These are phyloP conservation scores for Polypterus bichir DNA, from an alignment of 2,113 vertebrate genomes.

Conservation along the genomic window DNA sequence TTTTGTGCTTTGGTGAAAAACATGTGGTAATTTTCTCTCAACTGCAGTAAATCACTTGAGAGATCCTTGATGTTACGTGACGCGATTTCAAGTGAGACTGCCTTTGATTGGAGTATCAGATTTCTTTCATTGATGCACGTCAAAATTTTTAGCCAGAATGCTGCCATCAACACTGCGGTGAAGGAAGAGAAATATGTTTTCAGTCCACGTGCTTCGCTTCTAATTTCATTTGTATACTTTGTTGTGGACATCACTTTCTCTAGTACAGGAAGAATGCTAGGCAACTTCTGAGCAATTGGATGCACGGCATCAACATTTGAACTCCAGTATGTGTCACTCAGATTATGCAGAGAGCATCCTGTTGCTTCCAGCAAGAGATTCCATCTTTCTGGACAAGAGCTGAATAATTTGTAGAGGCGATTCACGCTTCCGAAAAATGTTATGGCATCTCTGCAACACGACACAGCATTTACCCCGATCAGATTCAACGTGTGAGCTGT, in stretches of 20 bases:
- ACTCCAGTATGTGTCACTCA: slow-evolving; percentile 16
- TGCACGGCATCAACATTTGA: slow-evolving; percentile 10
- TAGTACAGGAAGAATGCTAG: slow-evolving; percentile 12
- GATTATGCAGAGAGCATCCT: slow-evolving; percentile 14
- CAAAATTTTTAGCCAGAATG: slow-evolving; percentile 15
- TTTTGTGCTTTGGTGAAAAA: slow-evolving; percentile 7
- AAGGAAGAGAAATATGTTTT: slow-evolving; percentile 19
- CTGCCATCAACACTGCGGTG: slow-evolving; percentile 13
- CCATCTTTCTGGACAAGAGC: slow-evolving; percentile 16
- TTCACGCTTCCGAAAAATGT: slow-evolving; percentile 15
- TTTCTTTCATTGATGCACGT: slow-evolving; percentile 19
- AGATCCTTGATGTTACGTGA: slow-evolving; percentile 13
- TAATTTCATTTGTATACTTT: slow-evolving; percentile 14
- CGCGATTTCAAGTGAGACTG: slow-evolving; percentile 12
- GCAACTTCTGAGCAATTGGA: slow-evolving; percentile 17
- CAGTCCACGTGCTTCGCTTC: slow-evolving; percentile 12
- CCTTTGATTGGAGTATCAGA: slow-evolving; percentile 15
- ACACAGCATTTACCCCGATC: slow-evolving; percentile 14
- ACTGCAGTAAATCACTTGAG: slow-evolving; percentile 11
- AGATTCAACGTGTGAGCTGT: slow-evolving; percentile 12
- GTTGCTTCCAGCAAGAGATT: slow-evolving; percentile 13
- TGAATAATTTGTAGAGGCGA: slow-evolving; percentile 14
- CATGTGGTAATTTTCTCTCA: slow-evolving; percentile 10
- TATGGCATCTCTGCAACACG: slow-evolving; percentile 12
- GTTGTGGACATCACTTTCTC: slow-evolving; percentile 7